phyloP scores from a whole-genome alignment of 2,797 vertebrate species.

The Microhierax caerulescens region DNA sequence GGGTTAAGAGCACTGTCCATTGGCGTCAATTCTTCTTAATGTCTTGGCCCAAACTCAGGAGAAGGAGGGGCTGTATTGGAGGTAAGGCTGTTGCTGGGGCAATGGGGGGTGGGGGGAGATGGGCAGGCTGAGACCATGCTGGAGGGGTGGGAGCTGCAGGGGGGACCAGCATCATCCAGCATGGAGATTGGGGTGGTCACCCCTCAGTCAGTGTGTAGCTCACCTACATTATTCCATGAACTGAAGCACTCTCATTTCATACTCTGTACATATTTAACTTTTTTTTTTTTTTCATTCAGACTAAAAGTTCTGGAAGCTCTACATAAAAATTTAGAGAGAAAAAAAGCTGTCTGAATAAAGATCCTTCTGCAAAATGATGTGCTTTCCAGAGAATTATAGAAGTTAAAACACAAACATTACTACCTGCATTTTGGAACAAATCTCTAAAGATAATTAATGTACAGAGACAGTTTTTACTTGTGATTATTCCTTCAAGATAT shows the following conservation, averaged over 20 bases:
- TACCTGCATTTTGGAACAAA: neutral
- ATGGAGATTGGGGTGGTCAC: rapidly evolving
- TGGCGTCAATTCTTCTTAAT: rapidly evolving
- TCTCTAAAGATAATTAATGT: slow-evolving; percentile 17
- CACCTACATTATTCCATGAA: rapidly evolving
- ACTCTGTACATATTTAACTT: neutral
- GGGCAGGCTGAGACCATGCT: neutral
- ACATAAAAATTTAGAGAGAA: neutral
- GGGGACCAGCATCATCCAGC: too few relatives aligned
- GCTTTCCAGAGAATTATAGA: neutral
- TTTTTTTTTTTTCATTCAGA: neutral
- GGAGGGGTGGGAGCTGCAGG: neutral
- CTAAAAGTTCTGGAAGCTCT: neutral
- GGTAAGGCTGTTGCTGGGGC: neutral
- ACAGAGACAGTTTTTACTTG: neutral
- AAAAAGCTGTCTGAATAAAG: neutral
- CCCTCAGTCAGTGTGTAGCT: rapidly evolving
- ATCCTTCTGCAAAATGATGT: neutral
- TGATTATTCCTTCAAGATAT: neutral
- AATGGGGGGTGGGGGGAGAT: rapidly evolving
- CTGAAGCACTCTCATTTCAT: neutral
- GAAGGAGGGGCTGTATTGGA: rapidly evolving
- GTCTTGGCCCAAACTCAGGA: neutral
- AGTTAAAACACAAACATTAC: neutral
- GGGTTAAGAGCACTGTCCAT: too few relatives aligned